Percentiles rank a stretch among this genome's conserved stretches.
Conservation (phyloP, 2,888 invertebrate genomes). For the Coleophora deauratella region DNA sequence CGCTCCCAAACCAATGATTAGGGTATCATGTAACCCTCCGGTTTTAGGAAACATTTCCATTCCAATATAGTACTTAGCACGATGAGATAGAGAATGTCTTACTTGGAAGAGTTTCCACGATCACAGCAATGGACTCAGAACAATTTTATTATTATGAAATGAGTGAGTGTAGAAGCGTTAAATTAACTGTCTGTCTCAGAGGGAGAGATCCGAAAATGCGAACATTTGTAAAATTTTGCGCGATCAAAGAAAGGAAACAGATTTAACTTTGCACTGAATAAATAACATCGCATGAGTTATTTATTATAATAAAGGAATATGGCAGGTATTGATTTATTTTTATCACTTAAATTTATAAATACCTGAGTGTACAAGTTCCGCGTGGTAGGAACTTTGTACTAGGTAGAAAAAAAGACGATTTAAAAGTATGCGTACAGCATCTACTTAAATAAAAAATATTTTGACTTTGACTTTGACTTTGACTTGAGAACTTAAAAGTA, state of each 20-base stretch:
- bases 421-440: no score
- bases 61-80: constrained; percentile 21
- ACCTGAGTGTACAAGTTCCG: no score
- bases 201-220: constrained; percentile 8
- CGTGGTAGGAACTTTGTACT: no score
- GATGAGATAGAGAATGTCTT: constrained; percentile 13
- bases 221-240: constrained; percentile 18
- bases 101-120: constrained; percentile 9
- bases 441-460: no score
- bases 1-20: constrained; percentile 54
- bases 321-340: no score
- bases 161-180: constrained; percentile 37
- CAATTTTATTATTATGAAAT: constrained; percentile 42
- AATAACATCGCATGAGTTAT: neutral
- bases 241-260: neutral
- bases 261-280: no score
- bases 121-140: constrained; percentile 28
- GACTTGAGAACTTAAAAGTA: no score
- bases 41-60: constrained; percentile 27
- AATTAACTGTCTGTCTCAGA: constrained; percentile 29
- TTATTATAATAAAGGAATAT: no score
- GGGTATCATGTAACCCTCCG: constrained; percentile 56
- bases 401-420: no score
- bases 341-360: no score
- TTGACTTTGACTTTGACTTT: no score